A percentile compares a stretch with the other conserved stretches of the same genome.
Conservation (phyloP, 2,888 invertebrate genomes). For the Agonopterix subpropinquella region DNA sequence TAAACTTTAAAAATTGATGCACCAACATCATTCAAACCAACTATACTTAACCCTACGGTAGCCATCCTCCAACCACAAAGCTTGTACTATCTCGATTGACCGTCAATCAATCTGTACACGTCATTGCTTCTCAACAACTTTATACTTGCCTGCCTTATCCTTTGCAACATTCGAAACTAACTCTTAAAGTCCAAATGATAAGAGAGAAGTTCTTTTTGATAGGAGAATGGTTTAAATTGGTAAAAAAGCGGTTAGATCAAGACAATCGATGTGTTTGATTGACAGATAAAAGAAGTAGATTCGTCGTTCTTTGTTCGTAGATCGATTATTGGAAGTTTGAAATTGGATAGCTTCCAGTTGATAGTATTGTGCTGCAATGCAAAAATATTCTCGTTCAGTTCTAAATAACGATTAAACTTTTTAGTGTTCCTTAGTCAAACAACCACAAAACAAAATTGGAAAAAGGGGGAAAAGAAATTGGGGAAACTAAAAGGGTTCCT, state of each 20-base stretch:
- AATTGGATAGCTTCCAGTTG: constrained; percentile 31
- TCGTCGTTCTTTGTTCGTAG: constrained; percentile 47
- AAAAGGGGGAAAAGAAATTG: too few species aligned
- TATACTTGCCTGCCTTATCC: constrained; percentile 4
- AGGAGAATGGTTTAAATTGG: neutral
- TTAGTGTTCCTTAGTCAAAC: too few species aligned
- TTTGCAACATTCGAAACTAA: neutral
- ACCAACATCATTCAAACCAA: neutral
- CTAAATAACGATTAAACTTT: too few species aligned
- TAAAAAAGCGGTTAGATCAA: constrained; percentile 31
- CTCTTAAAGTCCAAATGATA: neutral
- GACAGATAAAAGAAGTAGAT: constrained; percentile 62
- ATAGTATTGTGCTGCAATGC: too few species aligned
- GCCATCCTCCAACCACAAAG: constrained; percentile 44
- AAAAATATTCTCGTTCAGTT: too few species aligned
- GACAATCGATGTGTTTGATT: constrained; percentile 58
- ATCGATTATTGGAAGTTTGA: constrained; percentile 51
- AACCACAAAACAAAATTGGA: too few species aligned
- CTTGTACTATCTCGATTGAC: constrained; percentile 48
- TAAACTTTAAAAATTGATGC: neutral
- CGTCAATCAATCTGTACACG: constrained; percentile 50
- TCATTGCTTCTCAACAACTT: constrained; percentile 23
- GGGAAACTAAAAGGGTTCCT: too few species aligned
- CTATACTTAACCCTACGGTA: constrained; percentile 24
- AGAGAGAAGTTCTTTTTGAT: neutral